phyloP scores from a whole-genome alignment of 2,113 vertebrate genomes.

The Alethe diademata region DNA sequence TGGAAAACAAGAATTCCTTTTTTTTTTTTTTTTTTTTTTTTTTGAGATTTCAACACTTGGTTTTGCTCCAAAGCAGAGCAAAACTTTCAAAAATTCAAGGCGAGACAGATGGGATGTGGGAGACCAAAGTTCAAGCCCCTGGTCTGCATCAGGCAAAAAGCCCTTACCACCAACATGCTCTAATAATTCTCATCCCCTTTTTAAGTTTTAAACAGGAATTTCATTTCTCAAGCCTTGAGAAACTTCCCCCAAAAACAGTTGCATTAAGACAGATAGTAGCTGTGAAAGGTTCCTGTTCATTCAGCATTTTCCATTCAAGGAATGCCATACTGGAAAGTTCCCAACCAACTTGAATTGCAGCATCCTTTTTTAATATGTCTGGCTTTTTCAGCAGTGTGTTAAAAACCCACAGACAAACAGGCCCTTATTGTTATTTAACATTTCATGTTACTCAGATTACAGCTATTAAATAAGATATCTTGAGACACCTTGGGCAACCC shows the following conservation, averaged over 20 bases:
- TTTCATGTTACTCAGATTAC: neutral
- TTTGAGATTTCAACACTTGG: neutral
- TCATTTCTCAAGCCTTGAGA: neutral
- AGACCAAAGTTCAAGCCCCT: neutral
- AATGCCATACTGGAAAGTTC: constrained; percentile 3
- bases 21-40: neutral
- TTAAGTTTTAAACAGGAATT: neutral
- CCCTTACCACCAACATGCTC: neutral
- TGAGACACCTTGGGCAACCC: neutral
- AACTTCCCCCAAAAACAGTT: neutral
- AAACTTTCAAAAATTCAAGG: neutral
- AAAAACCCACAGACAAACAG: constrained; percentile 8
- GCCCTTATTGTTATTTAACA: neutral
- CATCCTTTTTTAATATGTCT: constrained; percentile 10
- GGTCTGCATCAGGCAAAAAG: neutral
- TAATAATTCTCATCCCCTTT: neutral
- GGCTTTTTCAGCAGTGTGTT: neutral
- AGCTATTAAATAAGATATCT: neutral
- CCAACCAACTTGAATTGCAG: constrained; percentile 5
- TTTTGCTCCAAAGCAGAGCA: neutral
- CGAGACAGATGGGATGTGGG: neutral
- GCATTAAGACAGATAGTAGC: neutral
- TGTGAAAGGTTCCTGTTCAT: neutral
- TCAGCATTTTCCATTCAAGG: constrained; percentile 30
- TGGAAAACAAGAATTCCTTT: constrained; percentile 14